phyloP scores from a whole-genome alignment of 2,888 invertebrate species.

The Poecilobothrus nobilitatus region DNA sequence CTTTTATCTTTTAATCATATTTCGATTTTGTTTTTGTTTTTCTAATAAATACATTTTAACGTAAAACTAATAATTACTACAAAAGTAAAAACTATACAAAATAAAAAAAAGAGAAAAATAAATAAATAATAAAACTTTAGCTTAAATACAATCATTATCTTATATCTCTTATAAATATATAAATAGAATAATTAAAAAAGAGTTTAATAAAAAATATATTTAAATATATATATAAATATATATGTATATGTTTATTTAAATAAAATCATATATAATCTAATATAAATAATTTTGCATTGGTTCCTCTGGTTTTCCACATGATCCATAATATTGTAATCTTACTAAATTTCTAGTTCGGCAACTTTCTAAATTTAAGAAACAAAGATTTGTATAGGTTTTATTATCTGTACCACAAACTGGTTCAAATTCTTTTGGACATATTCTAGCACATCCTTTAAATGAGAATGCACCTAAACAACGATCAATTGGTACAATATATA shows the following conservation, averaged over 20 bases:
- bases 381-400: conserved; percentile 88
- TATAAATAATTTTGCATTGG: conserved; percentile 83
- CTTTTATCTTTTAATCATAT: not conserved
- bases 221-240: not conserved
- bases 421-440: conserved; percentile 78
- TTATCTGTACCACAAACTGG: conserved; percentile 89
- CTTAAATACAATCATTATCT: not conserved
- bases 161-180: not conserved
- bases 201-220: not conserved
- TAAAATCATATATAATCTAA: conserved; percentile 34
- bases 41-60: not conserved
- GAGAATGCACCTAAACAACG: conserved; percentile 76
- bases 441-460: conserved; percentile 77
- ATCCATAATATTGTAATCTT: conserved; percentile 68
- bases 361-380: conserved; percentile 85
- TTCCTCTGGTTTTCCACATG: conserved; percentile 78
- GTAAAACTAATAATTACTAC: not conserved
- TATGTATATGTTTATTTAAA: not conserved
- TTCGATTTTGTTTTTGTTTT: not conserved
- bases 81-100: not conserved
- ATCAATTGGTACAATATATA: conserved; percentile 83
- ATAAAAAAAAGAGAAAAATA: not conserved
- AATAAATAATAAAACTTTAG: not conserved
- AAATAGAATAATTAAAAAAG: not conserved
- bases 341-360: conserved; percentile 75